Conservation (phyloP, 2,113 vertebrate genomes). For the Cyphomyrus plagiostoma region DNA sequence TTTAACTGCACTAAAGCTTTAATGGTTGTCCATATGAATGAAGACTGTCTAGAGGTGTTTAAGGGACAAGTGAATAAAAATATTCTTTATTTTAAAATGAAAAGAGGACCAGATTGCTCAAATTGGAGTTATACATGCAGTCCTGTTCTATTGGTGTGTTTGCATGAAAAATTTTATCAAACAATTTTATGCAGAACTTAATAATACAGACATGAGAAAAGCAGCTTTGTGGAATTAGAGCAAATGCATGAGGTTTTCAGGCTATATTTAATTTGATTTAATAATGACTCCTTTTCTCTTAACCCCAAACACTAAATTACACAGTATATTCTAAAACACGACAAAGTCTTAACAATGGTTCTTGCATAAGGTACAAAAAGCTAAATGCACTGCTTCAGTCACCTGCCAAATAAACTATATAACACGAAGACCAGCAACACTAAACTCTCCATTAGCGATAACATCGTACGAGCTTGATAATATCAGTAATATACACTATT, state of each 20-base stretch:
- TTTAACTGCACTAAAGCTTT: neutral
- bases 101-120: neutral
- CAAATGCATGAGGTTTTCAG: neutral
- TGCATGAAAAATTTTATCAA: neutral
- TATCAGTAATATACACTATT: too few species aligned
- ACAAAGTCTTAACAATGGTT: neutral
- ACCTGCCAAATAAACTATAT: neutral
- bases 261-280: neutral
- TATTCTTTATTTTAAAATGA: neutral
- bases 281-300: neutral
- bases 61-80: neutral
- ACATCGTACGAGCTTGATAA: neutral
- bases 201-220: neutral
- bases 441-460: neutral
- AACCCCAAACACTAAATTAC: neutral
- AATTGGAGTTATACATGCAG: neutral
- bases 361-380: neutral
- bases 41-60: neutral
- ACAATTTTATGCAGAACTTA: neutral
- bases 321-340: neutral
- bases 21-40: neutral
- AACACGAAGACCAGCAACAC: neutral
- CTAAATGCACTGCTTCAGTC: neutral
- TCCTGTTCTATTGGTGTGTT: neutral
- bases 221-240: neutral